Conservation (phyloP, 2,797 vertebrate genomes). For the Dicrostonyx torquatus region DNA sequence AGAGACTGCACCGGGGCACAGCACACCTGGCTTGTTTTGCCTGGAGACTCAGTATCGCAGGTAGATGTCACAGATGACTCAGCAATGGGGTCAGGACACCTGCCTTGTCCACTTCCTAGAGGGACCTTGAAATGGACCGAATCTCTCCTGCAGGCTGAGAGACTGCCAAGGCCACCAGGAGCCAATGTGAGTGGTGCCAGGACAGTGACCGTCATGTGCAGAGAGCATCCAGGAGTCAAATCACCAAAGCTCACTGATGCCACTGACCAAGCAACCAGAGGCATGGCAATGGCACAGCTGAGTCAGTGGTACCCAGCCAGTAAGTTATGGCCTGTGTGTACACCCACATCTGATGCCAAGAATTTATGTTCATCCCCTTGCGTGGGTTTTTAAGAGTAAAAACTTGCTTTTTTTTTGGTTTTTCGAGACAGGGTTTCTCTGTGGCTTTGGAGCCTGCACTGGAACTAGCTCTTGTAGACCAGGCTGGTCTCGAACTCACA, state of each 20-base stretch:
- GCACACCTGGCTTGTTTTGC: background rate
- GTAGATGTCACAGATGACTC: background rate
- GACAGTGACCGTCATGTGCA: background rate
- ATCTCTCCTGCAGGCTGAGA: background rate
- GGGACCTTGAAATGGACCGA: background rate
- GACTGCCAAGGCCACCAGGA: background rate
- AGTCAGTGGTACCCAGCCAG: background rate
- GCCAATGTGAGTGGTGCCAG: background rate
- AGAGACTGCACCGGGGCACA: background rate
- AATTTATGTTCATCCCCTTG: background rate
- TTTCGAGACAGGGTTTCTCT: too few relatives aligned
- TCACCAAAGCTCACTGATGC: background rate
- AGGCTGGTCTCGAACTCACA: too few relatives aligned
- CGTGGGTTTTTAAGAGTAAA: background rate
- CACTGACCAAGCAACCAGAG: background rate
- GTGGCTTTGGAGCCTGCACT: too few relatives aligned
- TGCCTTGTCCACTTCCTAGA: background rate
- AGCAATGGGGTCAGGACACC: background rate
- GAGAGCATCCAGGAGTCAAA: background rate
- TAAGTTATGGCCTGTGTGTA: background rate
- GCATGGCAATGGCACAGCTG: rapidly evolving
- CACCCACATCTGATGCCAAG: background rate
- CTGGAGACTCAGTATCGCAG: too few relatives aligned
- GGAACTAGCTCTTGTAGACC: too few relatives aligned
- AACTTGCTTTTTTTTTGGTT: background rate